Evolutionary conservation across 1,140 invertebrate genomes (phyloP).

Genomic region (Argopecten irradians): DNA sequence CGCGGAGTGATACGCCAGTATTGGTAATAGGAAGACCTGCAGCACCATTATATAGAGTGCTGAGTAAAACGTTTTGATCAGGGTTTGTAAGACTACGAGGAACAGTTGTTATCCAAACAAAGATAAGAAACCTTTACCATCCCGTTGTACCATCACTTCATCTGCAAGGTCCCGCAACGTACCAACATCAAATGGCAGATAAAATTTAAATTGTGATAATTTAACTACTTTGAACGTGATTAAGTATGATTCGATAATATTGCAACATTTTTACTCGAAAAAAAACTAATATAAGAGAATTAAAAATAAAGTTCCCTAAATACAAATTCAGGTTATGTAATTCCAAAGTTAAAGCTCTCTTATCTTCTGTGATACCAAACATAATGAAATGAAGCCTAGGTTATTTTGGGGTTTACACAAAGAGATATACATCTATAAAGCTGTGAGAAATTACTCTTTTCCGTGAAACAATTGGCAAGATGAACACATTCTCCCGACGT

Average conservation of each 20-base stretch:
- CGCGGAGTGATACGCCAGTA: no score
- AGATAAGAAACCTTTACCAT: background rate
- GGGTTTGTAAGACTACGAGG: background rate
- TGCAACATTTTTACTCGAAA: background rate
- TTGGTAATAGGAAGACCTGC: no score
- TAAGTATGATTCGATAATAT: background rate
- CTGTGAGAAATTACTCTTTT: background rate
- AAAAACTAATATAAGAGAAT: background rate
- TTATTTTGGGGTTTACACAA: background rate
- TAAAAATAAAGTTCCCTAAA: background rate
- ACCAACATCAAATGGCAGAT: background rate
- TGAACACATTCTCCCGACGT: background rate
- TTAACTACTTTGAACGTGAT: background rate
- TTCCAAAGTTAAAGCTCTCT: background rate
- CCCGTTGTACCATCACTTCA: background rate
- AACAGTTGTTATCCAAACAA: background rate
- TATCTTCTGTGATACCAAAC: background rate
- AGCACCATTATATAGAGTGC: no score
- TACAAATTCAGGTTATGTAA: background rate
- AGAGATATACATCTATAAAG: background rate
- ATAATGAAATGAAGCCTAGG: background rate
- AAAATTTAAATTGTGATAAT: background rate
- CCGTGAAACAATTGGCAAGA: background rate
- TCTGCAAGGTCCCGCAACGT: background rate
- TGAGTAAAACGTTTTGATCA: no score